Evolutionary conservation across 1,140 invertebrate species (phyloP).

Genomic region (Brachionus asplanchnoidis): DNA sequence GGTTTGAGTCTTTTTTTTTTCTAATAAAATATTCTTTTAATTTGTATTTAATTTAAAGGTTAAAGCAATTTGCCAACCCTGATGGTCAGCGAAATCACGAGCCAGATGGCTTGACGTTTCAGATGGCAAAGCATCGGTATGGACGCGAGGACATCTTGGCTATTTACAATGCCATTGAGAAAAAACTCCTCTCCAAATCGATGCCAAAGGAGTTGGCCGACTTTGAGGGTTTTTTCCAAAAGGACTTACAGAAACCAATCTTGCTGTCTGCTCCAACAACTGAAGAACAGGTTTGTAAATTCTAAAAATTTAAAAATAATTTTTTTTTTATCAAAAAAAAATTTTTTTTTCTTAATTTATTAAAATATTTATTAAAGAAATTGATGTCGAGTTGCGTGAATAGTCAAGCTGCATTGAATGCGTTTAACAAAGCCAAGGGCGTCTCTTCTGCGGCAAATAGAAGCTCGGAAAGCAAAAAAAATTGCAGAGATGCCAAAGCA

Average conservation of each 20-base stretch:
- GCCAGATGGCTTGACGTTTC: not conserved
- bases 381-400: constrained; percentile 23
- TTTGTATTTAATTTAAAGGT: not conserved
- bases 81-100: not conserved
- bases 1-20: not conserved
- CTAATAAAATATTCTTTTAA: not conserved
- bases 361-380: not conserved
- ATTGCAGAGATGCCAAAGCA: not conserved
- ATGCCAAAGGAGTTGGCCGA: constrained; percentile 61
- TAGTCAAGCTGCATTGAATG: constrained; percentile 2
- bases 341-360: too few species aligned
- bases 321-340: not conserved
- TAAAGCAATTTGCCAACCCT: not conserved
- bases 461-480: not conserved
- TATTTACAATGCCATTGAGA: constrained; percentile 59
- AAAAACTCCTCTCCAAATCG: constrained; percentile 66
- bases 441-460: not conserved
- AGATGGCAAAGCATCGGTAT: constrained; percentile 71
- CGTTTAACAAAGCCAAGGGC: not conserved
- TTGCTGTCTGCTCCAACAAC: constrained; percentile 71
- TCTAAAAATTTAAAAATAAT: not conserved
- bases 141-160: constrained; percentile 82
- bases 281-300: constrained; percentile 67
- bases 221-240: constrained; percentile 66
- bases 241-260: constrained; percentile 71